Evolutionary conservation across 2,113 vertebrate species (phyloP).

Genomic region (Puntigrus tetrazona): DNA sequence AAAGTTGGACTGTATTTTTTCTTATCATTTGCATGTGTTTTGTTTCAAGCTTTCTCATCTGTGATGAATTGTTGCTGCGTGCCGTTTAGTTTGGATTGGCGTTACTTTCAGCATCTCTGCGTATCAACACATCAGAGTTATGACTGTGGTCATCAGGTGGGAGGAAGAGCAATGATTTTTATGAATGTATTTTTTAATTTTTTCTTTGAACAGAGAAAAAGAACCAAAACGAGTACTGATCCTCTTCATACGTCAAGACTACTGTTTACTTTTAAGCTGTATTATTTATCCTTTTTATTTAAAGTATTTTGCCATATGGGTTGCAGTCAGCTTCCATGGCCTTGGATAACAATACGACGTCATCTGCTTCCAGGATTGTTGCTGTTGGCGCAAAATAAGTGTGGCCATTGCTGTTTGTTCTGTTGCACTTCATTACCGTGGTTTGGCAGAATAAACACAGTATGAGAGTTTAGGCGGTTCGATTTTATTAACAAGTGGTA

Average conservation of each 20-base stretch:
- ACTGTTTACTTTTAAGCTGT: conserved; percentile 48
- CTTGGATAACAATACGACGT: conserved; percentile 44
- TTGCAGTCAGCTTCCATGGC: conserved; percentile 45
- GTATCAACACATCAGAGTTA: conserved; percentile 17
- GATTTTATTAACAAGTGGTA: too few species aligned
- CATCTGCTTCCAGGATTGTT: conserved; percentile 48
- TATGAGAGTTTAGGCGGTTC: background rate
- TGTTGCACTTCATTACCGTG: background rate
- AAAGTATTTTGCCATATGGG: conserved; percentile 44
- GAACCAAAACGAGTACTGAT: conserved; percentile 8
- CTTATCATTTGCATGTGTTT: conserved; percentile 34
- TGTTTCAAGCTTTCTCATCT: conserved; percentile 23
- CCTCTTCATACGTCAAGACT: conserved; percentile 30
- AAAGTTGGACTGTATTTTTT: conserved; percentile 23
- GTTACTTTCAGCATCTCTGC: background rate
- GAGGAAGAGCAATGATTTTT: background rate
- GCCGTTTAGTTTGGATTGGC: conserved; percentile 29
- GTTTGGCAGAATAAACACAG: background rate
- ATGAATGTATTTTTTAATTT: background rate
- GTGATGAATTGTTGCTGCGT: conserved; percentile 40
- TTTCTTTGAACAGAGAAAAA: background rate
- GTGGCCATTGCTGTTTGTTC: conserved; percentile 52
- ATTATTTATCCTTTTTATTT: conserved; percentile 53
- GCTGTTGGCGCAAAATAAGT: conserved; percentile 60
- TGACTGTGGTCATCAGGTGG: background rate